Evolutionary conservation across 2,888 invertebrate genomes (phyloP), one percentile per base, ranked within the genome.

Genomic region (Chalcis sispes): DNA sequence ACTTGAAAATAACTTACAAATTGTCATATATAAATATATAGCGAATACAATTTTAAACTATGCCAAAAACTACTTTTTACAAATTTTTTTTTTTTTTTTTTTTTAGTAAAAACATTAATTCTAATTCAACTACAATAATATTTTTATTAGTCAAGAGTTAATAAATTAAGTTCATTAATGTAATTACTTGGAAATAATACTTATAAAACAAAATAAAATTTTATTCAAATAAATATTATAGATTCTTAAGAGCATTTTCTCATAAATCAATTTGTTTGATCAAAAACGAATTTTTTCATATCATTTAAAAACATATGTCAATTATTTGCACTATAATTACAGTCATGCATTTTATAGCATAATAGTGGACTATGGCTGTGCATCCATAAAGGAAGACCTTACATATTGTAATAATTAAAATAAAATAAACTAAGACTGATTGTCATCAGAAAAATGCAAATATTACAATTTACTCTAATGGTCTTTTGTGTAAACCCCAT

Each of bases 401-500:
- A 58, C 3, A 15, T 32, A 36, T 54, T 46, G n/a, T n/a, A n/a
- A 65, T n/a, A 36, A 75, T 75, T 32, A 52, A 64, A 64, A 54
- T 36, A 65, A n/a, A n/a, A n/a, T n/a, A n/a, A n/a, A n/a, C n/a
- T n/a, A n/a, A n/a, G 23, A 69, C 20, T n/a, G 20, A 66, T 61
- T 64, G 52, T 54, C 40, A 61, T 29, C 20, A 58, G 4, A 56
- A 69, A 50, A 59, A 32, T 59, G 15, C 29, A 40, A 46, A 36
- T 4, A 27, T 70, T 66, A 10, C 20, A 56, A 54, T 82, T 91
- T 93, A 95, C 86, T 94, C 94, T 1, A 93, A 94, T 36, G 95
- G 93, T 78, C 91, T 91, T 89, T 97, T 97, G 89, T 97, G 96
- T 80, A 93, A 92, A 78, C 97, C 95, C 99, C 99, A 99, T 74